Conservation (phyloP, 2,797 vertebrate genomes). For the Sebastolobus alascanus region DNA sequence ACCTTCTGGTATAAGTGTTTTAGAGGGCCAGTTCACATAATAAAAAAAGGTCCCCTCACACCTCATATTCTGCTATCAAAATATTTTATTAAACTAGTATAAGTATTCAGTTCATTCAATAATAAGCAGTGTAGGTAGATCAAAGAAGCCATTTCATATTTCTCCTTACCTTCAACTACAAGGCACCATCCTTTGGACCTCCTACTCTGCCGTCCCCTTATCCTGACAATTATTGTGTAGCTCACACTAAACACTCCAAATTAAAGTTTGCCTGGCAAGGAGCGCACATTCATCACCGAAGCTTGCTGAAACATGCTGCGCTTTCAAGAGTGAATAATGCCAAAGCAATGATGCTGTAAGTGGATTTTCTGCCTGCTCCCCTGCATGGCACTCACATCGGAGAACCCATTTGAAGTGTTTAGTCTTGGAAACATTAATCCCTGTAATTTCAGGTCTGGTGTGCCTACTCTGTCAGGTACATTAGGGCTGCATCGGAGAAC, state of each 20-base stretch:
- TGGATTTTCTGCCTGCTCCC: conserved; percentile 81
- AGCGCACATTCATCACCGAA: conserved; percentile 73
- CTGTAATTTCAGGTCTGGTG: conserved; percentile 83
- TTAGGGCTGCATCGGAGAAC: conserved; percentile 76
- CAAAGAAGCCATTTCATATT: conserved; percentile 54
- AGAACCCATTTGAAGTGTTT: conserved; percentile 81
- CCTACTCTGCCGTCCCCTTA: conserved; percentile 38
- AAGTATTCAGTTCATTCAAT: conserved; percentile 21
- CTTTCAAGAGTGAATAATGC: conserved; percentile 81
- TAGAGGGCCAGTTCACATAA: background rate
- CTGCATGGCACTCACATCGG: conserved; percentile 76
- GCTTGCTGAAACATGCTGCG: conserved; percentile 68
- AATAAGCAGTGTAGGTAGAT: conserved; percentile 25
- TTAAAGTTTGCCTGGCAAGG: conserved; percentile 76
- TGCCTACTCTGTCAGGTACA: conserved; percentile 83
- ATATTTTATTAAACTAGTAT: background rate
- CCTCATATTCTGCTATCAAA: conserved; percentile 1
- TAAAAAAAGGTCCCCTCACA: background rate
- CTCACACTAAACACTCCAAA: conserved; percentile 74
- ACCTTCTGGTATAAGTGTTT: conserved; percentile 4
- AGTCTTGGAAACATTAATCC: conserved; percentile 84
- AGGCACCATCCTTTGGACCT: conserved; percentile 47
- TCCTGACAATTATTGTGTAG: conserved; percentile 68
- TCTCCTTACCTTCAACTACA: conserved; percentile 43
- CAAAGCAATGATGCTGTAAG: conserved; percentile 76